These are phyloP conservation scores for Falco novaeseelandiae DNA, from an alignment of 2,797 vertebrate species.

Conservation along the genomic window DNA sequence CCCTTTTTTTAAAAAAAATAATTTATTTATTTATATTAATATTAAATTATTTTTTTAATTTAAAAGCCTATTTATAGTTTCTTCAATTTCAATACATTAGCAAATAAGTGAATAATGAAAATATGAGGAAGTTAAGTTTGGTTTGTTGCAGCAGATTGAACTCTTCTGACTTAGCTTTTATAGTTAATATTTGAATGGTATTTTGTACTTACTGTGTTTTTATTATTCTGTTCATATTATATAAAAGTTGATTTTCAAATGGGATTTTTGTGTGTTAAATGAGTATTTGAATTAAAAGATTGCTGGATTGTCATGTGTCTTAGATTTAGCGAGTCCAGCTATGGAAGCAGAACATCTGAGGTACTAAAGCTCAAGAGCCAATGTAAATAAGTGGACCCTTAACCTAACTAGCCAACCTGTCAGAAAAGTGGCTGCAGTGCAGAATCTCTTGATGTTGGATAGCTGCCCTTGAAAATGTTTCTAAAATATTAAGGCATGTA, in stretches of 20 bases:
- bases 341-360: not conserved
- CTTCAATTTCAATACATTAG: not conserved
- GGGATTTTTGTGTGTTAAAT: not conserved
- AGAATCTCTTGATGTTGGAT: constrained; percentile 31
- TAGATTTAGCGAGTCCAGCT: not conserved
- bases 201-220: not conserved
- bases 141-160: not conserved
- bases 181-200: not conserved
- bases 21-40: too few species aligned
- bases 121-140: not conserved
- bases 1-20: too few species aligned
- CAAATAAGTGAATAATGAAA: not conserved
- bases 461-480: constrained; percentile 72
- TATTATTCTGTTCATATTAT: not conserved
- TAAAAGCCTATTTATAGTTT: not conserved
- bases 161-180: not conserved
- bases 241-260: not conserved
- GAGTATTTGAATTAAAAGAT: not conserved
- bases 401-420: constrained; percentile 49
- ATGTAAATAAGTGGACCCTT: constrained; percentile 50
- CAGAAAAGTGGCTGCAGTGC: constrained; percentile 44
- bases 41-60: not conserved
- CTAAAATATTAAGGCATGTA: constrained; percentile 59
- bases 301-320: not conserved
- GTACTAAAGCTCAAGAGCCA: constrained; percentile 26